phyloP scores from a whole-genome alignment of 2,113 vertebrate species.

The Amazona guildingii region DNA sequence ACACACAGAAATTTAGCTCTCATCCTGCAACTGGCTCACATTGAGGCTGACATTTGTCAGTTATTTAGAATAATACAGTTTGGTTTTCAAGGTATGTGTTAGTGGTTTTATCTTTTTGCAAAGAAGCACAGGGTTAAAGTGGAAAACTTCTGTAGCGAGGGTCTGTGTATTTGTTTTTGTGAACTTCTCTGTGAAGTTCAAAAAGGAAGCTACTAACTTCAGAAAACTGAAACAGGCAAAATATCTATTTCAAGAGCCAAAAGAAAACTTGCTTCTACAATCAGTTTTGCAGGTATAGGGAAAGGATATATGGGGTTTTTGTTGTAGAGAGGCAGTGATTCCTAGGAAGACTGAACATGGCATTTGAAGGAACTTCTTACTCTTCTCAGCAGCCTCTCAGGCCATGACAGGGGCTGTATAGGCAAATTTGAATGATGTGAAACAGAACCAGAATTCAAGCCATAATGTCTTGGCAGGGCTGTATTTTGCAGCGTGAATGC shows the following conservation, averaged over 20 bases:
- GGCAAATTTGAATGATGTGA: background rate
- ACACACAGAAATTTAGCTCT: background rate
- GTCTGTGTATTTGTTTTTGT: background rate
- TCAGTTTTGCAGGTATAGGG: background rate
- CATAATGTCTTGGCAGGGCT: background rate
- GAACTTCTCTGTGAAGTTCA: background rate
- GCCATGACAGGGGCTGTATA: accelerated
- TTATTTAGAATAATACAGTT: background rate
- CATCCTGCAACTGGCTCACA: background rate
- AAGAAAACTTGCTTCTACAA: background rate
- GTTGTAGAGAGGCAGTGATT: background rate
- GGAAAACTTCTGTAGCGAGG: background rate
- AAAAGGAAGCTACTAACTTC: background rate
- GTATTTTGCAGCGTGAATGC: background rate
- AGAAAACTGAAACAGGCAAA: background rate
- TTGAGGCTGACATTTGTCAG: background rate
- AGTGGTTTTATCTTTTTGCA: background rate
- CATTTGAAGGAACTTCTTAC: background rate
- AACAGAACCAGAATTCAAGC: background rate
- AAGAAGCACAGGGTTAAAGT: background rate
- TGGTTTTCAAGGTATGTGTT: background rate
- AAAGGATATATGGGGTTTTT: background rate
- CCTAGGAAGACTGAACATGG: background rate
- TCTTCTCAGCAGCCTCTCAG: background rate
- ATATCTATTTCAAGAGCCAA: background rate